These are phyloP conservation scores for Pyxicephalus adspersus DNA, from an alignment of 2,113 vertebrate species.

Conservation along the genomic window DNA sequence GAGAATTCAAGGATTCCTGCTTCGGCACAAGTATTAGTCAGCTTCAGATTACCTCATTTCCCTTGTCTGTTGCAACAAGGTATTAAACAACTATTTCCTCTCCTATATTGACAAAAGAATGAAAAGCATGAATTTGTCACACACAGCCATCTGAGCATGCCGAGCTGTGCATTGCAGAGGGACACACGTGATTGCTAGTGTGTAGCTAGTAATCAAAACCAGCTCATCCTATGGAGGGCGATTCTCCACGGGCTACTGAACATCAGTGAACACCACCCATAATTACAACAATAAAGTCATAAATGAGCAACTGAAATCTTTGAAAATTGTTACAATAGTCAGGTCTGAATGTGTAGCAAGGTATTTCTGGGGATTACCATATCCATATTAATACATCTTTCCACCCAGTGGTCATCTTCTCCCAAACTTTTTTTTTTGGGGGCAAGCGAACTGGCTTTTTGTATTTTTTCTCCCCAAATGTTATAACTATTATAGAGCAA, in stretches of 20 bases:
- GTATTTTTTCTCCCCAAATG: too few species aligned
- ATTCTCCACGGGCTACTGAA: neutral
- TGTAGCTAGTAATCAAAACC: neutral
- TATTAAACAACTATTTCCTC: slow-evolving; percentile 44
- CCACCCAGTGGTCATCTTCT: too few species aligned
- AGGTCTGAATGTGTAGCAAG: too few species aligned
- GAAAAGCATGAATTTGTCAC: slow-evolving; percentile 29
- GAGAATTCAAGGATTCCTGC: neutral
- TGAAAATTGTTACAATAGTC: too few species aligned
- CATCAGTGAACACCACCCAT: neutral
- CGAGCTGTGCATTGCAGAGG: neutral
- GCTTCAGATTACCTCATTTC: slow-evolving; percentile 42
- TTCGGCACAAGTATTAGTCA: neutral
- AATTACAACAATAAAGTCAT: neutral
- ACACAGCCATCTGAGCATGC: slow-evolving; percentile 15
- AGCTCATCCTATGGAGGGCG: neutral
- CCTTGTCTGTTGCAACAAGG: slow-evolving; percentile 37
- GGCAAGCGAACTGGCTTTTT: too few species aligned
- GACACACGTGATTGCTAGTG: neutral
- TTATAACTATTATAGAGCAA: too few species aligned
- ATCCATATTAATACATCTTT: too few species aligned
- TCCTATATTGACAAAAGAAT: neutral
- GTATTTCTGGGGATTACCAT: too few species aligned
- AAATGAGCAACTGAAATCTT: neutral
- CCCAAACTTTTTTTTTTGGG: too few species aligned